Evolutionary conservation across 1,140 invertebrate species (phyloP).

Genomic region (Aphelinus atriplicis): DNA sequence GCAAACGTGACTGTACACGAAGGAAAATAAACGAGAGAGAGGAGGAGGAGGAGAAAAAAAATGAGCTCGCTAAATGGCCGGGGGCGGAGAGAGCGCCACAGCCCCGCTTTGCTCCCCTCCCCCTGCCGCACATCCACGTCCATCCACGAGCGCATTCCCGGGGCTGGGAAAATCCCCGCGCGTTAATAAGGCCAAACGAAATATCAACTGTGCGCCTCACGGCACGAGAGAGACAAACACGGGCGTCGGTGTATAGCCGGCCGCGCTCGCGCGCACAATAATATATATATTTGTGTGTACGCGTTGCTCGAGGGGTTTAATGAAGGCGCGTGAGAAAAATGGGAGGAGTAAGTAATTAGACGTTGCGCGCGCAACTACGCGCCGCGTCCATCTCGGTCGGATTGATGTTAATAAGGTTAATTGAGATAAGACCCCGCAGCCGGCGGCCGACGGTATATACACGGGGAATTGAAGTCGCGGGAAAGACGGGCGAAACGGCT

Average conservation of each 20-base stretch:
- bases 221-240: no score
- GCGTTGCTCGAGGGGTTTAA: neutral
- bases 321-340: neutral
- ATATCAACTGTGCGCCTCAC: constrained; percentile 15
- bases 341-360: constrained; percentile 13
- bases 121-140: no score
- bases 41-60: neutral
- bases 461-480: no score
- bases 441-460: no score
- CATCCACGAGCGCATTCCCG: neutral
- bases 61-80: constrained; percentile 1
- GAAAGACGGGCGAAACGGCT: no score
- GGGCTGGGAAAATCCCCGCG: neutral
- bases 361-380: neutral
- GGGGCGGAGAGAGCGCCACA: no score
- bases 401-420: constrained; percentile 27
- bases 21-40: neutral
- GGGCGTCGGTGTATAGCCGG: neutral
- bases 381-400: neutral
- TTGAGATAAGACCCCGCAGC: neutral
- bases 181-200: constrained; percentile 24
- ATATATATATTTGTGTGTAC: neutral
- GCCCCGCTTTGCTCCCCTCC: no score
- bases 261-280: neutral
- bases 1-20: constrained; percentile 1